phyloP scores from a whole-genome alignment of 2,113 vertebrate species.

The Python bivittatus region DNA sequence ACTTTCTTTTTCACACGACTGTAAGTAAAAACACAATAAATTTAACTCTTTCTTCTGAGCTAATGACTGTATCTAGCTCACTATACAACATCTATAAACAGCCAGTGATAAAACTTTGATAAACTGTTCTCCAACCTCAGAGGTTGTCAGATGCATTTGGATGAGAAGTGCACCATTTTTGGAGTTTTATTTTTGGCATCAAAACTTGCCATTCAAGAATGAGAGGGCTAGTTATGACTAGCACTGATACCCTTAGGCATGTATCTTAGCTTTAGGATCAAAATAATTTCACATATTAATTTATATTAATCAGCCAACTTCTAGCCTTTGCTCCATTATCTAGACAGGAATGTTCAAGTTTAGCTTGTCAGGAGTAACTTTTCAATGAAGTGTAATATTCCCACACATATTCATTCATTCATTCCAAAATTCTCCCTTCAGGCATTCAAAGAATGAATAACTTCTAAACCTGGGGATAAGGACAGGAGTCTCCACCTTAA shows the following conservation, averaged over 20 bases:
- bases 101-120: neutral
- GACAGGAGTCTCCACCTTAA: neutral
- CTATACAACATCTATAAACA: neutral
- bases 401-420: no score
- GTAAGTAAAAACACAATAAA: neutral
- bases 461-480: neutral
- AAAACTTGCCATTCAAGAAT: neutral
- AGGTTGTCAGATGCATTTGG: neutral
- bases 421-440: neutral
- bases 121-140: neutral
- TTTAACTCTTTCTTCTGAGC: neutral
- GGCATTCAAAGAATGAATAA: neutral
- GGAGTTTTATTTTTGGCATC: neutral
- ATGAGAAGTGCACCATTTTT: neutral
- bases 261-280: neutral
- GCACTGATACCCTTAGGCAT: neutral
- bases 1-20: no score
- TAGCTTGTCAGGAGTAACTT: neutral
- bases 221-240: neutral
- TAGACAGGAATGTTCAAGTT: neutral
- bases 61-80: conserved; percentile 8
- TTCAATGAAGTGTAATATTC: neutral
- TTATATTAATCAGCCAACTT: neutral
- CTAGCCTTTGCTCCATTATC: neutral
- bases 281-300: neutral